Percentiles rank a stretch among this genome's conserved stretches.
Conservation (phyloP, 2,797 vertebrate species). For the Garrulus glandarius region DNA sequence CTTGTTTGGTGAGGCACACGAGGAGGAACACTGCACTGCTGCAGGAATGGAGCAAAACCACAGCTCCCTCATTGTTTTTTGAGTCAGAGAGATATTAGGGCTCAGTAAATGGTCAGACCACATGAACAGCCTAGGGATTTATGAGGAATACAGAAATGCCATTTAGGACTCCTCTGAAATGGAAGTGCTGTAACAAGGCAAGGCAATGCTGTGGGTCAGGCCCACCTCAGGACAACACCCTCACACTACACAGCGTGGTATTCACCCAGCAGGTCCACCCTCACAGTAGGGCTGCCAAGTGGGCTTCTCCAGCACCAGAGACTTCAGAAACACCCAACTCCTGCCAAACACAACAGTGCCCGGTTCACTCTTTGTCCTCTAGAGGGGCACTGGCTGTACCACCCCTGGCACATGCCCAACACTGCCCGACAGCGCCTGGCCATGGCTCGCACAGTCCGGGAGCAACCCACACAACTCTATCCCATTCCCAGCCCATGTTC, state of each 20-base stretch:
- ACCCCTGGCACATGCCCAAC: neutral
- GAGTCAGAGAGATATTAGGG: neutral
- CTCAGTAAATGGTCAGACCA: neutral
- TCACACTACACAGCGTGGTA: fast-evolving
- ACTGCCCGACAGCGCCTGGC: fast-evolving
- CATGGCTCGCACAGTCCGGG: fast-evolving
- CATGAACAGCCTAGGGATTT: neutral
- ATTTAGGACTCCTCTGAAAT: neutral
- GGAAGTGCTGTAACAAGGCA: neutral
- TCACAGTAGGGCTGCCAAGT: neutral
- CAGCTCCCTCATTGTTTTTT: fast-evolving
- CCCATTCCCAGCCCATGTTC: neutral
- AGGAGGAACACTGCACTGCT: neutral
- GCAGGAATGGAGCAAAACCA: neutral
- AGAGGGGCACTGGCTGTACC: neutral
- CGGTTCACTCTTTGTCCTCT: fast-evolving
- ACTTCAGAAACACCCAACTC: neutral
- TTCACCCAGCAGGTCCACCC: neutral
- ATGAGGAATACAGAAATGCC: neutral
- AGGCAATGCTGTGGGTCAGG: neutral
- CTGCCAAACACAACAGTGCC: neutral
- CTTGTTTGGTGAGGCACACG: neutral
- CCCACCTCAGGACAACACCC: neutral
- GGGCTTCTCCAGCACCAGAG: neutral
- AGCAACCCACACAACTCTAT: neutral